These are phyloP conservation scores for Spicauda simplicius DNA, from an alignment of 2,888 invertebrate species.

Conservation along the genomic window DNA sequence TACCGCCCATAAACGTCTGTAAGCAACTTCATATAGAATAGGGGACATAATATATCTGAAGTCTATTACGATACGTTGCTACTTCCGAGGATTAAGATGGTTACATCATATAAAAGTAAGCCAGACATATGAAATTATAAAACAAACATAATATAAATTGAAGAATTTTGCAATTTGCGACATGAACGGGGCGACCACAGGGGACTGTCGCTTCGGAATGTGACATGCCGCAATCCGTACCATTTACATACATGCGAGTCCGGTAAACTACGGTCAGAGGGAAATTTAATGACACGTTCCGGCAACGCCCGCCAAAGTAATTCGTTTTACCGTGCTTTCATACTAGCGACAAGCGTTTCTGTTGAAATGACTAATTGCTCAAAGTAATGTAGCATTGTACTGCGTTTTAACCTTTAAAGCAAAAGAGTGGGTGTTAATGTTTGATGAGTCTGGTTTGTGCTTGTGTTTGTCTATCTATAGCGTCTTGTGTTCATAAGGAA, in stretches of 20 bases:
- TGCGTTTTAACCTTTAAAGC: too few relatives aligned
- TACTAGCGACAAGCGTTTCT: not conserved
- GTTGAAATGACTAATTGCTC: not conserved
- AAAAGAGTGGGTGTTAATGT: too few relatives aligned
- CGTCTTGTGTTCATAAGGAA: too few relatives aligned
- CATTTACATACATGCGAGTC: conserved; percentile 4
- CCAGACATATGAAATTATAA: not conserved
- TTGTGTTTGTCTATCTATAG: too few relatives aligned
- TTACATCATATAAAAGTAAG: too few relatives aligned
- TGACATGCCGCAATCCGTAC: conserved; percentile 4
- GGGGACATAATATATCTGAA: too few relatives aligned
- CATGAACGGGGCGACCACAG: not conserved
- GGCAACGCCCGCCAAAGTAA: conserved; percentile 4
- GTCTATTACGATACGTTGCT: too few relatives aligned
- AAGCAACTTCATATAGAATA: too few relatives aligned
- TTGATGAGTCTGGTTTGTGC: too few relatives aligned
- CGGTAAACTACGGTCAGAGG: conserved; percentile 6
- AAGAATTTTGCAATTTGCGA: not conserved
- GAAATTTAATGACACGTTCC: conserved; percentile 13
- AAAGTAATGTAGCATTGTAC: not conserved
- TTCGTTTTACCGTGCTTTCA: conserved; percentile 19
- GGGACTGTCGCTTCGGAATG: not conserved
- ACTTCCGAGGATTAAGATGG: too few relatives aligned
- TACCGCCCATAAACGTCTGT: too few relatives aligned
- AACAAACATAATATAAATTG: not conserved